Evolutionary conservation across 2,113 vertebrate genomes (phyloP).

Genomic region (Progne subis): DNA sequence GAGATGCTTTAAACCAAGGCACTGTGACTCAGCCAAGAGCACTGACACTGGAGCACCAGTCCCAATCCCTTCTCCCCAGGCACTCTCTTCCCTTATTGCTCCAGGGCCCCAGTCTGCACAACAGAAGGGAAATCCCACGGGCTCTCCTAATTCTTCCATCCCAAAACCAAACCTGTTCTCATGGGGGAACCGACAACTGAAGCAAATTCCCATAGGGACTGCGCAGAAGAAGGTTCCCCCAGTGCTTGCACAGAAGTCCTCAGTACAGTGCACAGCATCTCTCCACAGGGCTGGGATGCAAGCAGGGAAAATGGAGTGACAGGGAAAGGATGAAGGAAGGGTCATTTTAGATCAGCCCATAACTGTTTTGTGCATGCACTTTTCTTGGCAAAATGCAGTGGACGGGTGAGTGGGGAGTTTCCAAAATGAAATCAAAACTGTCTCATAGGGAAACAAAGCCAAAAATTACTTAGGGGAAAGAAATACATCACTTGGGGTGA

Average conservation of each 20-base stretch:
- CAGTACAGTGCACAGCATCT: not conserved
- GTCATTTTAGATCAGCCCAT: not conserved
- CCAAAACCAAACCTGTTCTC: not conserved
- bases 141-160: not conserved
- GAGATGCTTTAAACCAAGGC: not conserved
- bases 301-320: not conserved
- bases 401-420: not conserved
- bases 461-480: not conserved
- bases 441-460: not conserved
- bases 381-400: not conserved
- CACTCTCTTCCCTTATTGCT: not conserved
- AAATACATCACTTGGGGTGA: not conserved
- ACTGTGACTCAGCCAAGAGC: not conserved
- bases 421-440: constrained; percentile 17
- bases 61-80: not conserved
- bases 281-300: not conserved
- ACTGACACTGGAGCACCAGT: not conserved
- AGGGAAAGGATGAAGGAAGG: not conserved
- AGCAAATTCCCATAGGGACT: not conserved
- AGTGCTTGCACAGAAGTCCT: not conserved
- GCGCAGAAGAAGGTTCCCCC: fast-evolving
- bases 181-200: fast-evolving
- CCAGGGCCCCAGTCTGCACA: fast-evolving
- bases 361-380: not conserved
- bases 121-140: not conserved